A percentile compares a stretch with the other conserved stretches of the same genome.
phyloP scores from a whole-genome alignment of 2,797 vertebrate species.

The Intellagama lesueurii region DNA sequence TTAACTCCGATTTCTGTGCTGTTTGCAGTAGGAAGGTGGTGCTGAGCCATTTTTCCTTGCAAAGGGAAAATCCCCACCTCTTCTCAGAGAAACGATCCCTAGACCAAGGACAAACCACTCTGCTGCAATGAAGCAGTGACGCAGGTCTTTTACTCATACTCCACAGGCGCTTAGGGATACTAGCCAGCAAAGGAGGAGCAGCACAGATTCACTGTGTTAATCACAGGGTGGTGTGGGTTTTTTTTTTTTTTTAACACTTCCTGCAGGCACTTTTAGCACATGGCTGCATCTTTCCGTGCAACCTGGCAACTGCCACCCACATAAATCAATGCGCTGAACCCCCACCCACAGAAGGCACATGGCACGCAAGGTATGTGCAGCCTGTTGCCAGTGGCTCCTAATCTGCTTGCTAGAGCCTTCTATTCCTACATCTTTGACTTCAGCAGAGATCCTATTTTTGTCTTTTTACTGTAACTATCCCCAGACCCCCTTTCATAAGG shows the following conservation, averaged over 20 bases:
- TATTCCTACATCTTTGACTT: background rate
- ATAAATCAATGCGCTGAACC: background rate
- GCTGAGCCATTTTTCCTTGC: background rate
- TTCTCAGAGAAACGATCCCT: background rate
- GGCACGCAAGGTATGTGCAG: background rate
- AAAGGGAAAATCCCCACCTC: background rate
- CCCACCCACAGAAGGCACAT: background rate
- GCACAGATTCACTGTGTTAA: background rate
- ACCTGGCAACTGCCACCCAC: background rate
- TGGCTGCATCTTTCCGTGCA: background rate
- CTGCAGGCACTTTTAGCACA: background rate
- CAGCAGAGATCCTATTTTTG: background rate
- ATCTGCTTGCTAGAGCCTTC: background rate
- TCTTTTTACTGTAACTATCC: background rate
- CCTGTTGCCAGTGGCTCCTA: background rate
- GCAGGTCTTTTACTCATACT: background rate
- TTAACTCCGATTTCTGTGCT: too few relatives aligned
- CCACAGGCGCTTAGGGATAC: background rate
- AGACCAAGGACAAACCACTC: background rate
- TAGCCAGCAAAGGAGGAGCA: background rate
- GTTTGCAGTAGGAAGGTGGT: background rate
- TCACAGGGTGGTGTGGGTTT: background rate
- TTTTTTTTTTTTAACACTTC: too few relatives aligned
- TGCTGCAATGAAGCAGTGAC: background rate
- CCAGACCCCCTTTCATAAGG: accelerated